These are phyloP conservation scores for Gnatocerus cornutus DNA, from an alignment of 2,888 invertebrate species.

Conservation along the genomic window DNA sequence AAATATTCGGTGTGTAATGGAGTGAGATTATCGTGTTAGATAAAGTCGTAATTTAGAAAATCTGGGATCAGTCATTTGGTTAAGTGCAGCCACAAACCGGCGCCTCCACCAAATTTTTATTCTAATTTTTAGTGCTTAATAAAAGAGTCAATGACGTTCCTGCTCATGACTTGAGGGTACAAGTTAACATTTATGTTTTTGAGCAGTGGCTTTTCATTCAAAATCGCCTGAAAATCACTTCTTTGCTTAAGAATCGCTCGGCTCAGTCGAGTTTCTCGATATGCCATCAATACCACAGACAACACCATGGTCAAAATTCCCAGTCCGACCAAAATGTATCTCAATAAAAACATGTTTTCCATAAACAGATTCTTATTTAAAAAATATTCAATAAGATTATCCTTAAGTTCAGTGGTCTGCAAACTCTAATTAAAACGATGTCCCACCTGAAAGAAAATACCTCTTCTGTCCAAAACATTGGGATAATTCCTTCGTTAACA, in stretches of 20 bases:
- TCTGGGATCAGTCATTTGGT: background rate
- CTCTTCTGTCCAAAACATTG: conserved; percentile 76
- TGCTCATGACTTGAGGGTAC: conserved; percentile 12
- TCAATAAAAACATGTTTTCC: background rate
- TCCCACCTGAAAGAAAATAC: conserved; percentile 56
- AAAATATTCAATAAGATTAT: background rate
- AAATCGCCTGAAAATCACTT: background rate
- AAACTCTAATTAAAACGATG: background rate
- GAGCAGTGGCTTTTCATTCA: background rate
- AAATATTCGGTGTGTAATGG: too few relatives aligned
- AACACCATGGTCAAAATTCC: conserved; percentile 13
- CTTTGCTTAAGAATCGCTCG: background rate
- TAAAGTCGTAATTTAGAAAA: too few relatives aligned
- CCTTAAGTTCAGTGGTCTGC: background rate
- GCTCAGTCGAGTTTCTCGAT: background rate
- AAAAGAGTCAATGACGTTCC: conserved; percentile 10
- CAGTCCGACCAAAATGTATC: background rate
- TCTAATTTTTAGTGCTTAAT: background rate
- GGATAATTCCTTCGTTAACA: conserved; percentile 74
- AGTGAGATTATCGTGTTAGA: too few relatives aligned
- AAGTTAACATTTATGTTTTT: conserved; percentile 11
- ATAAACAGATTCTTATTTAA: background rate
- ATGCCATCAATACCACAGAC: conserved; percentile 1
- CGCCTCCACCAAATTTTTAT: conserved; percentile 17
- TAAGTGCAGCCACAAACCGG: background rate